These are phyloP conservation scores for Calidris pugnax DNA, from an alignment of 2,113 vertebrate genomes.

Conservation along the genomic window DNA sequence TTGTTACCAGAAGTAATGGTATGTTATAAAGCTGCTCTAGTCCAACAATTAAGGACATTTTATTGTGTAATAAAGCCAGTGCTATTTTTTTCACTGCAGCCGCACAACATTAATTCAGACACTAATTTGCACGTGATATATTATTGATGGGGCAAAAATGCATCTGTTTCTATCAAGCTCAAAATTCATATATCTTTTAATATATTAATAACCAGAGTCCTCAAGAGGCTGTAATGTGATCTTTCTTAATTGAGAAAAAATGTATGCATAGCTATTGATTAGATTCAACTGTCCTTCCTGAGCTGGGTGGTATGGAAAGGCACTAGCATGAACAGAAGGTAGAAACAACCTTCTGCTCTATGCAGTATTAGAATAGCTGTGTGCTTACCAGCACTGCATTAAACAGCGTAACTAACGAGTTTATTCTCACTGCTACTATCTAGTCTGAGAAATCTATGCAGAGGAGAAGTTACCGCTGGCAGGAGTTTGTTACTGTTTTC, in stretches of 20 bases:
- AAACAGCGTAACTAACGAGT: not conserved
- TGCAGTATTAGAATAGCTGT: not conserved
- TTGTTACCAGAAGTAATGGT: slow-evolving; percentile 70
- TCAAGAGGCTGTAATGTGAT: not conserved
- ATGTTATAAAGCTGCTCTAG: slow-evolving; percentile 69
- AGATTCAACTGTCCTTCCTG: not conserved
- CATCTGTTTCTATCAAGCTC: slow-evolving; percentile 42
- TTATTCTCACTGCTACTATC: not conserved
- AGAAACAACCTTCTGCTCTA: not conserved
- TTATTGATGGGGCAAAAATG: slow-evolving; percentile 42
- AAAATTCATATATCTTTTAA: not conserved
- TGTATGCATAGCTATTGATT: not conserved
- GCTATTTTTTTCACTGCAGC: slow-evolving; percentile 46
- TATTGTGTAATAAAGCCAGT: slow-evolving; percentile 71
- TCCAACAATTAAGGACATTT: slow-evolving; percentile 75
- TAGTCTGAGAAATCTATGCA: not conserved
- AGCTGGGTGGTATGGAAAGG: not conserved
- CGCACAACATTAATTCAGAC: slow-evolving; percentile 66
- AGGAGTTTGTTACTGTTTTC: not conserved
- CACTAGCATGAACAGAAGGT: not conserved
- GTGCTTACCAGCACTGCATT: not conserved
- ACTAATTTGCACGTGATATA: slow-evolving; percentile 67
- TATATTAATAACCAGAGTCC: not conserved
- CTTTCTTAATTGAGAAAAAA: slow-evolving; percentile 42
- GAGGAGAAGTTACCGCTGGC: not conserved